Base-by-base conservation (phyloP, 2,888 invertebrate genomes). In the Chironomus riparius region DNA sequence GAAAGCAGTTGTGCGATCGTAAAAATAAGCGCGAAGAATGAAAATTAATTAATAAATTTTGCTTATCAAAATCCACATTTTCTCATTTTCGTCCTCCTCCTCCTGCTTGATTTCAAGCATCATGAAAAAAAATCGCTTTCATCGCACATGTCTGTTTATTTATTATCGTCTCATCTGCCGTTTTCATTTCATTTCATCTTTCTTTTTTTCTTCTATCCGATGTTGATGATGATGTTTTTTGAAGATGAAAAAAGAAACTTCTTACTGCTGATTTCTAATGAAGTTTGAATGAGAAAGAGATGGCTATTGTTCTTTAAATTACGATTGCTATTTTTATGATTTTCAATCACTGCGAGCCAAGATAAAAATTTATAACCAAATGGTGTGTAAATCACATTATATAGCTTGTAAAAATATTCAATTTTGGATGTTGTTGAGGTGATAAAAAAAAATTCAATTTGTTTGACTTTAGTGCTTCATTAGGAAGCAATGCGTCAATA, bases 1-100 rank as follows among this genome's bases (percentile, higher is more conserved):
- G 50, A 71, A 71, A 74, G 21, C 65, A 62, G 68, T 68, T 68
- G 68, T 68, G 68, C 47, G 68, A 68, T 68, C 68, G 38, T 68
- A 68, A 68, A 68, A 65, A 22, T 65, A 18, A 56, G 56, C 56
- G 56, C 56, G 18, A 56, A 56, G 56, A 56, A 65, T 24, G 65
- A 24, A 65, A 68, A 68, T 68, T 68, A 68, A 68, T 68, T 68
- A 68, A 68, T 68, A 68, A 68, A 68, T 47, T 56, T 68, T 68
- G 68, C 28, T 68, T 38, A 68, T 28, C 28, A 68, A 68, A 5
- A 15, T 56, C 5, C n/a, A 18, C 56, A 15, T n/a, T 18, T 18
- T n/a, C 56, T 56, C 15, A n/a, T 56, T 15, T 4, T 56, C n/a
- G 56, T 18, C 18, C 18, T 56, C 56, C n/a, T 56, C 56, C 15